These are phyloP conservation scores for Nibea coibor DNA, from an alignment of 2,113 vertebrate species.

Conservation along the genomic window DNA sequence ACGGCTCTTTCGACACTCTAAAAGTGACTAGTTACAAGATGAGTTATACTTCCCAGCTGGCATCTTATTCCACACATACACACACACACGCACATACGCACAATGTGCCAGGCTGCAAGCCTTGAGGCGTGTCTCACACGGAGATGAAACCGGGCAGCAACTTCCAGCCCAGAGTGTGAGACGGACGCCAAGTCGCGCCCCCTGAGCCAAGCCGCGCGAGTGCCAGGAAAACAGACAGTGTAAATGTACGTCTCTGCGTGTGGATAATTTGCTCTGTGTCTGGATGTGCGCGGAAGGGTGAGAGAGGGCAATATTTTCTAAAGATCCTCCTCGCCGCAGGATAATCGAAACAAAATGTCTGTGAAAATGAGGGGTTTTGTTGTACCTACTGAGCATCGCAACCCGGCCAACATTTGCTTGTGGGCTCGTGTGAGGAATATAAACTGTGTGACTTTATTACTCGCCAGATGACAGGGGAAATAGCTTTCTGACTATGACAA, in stretches of 20 bases:
- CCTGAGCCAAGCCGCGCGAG: conserved; percentile 24
- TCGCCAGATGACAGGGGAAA: conserved; percentile 25
- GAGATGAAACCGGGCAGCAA: conserved; percentile 65
- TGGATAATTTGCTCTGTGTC: conserved; percentile 25
- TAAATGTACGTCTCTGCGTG: conserved; percentile 27
- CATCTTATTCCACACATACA: conserved; percentile 47
- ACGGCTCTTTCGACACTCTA: conserved; percentile 43
- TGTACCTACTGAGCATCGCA: conserved; percentile 37
- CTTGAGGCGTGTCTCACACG: conserved; percentile 46
- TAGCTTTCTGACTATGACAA: conserved; percentile 12
- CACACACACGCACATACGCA: conserved; percentile 20
- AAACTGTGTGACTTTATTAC: conserved; percentile 22
- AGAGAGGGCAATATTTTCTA: conserved; percentile 33
- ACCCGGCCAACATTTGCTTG: conserved; percentile 9
- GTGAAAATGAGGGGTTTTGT: conserved; percentile 37
- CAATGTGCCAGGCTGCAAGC: conserved; percentile 67
- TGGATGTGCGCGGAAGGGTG: conserved; percentile 16
- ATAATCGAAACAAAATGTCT: conserved; percentile 57
- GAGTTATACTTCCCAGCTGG: conserved; percentile 70
- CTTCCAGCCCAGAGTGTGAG: conserved; percentile 41
- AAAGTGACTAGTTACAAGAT: conserved; percentile 55
- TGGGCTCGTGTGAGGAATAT: conserved; percentile 17
- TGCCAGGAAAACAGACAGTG: conserved; percentile 57
- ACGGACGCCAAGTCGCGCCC: conserved; percentile 51
- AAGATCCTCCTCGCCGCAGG: conserved; percentile 28